These are phyloP conservation scores for Acheta domesticus DNA, from an alignment of 2,888 invertebrate species.

Conservation along the genomic window DNA sequence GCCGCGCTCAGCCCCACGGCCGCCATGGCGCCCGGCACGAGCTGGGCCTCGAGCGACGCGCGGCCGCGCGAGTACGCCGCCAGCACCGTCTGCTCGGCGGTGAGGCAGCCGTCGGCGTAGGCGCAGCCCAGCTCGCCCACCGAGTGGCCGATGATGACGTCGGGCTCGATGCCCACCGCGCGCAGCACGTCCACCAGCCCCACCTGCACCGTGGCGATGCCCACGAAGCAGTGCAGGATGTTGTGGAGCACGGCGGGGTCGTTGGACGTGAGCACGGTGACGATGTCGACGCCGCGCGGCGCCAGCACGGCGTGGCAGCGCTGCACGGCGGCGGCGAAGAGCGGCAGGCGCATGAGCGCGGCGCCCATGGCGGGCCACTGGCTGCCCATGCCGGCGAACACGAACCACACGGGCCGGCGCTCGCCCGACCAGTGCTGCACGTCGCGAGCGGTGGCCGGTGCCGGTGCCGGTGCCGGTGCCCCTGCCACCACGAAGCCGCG, in stretches of 20 bases:
- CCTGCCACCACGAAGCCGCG: conserved; percentile 53
- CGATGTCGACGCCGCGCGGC: conserved; percentile 63
- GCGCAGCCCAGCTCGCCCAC: conserved; percentile 61
- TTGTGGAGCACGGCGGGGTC: conserved; percentile 63
- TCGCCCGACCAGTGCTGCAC: conserved; percentile 59
- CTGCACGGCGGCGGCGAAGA: conserved; percentile 68
- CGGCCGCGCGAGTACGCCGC: conserved; percentile 64
- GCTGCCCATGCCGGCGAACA: conserved; percentile 89
- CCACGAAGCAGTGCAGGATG: conserved; percentile 68
- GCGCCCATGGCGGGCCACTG: conserved; percentile 85
- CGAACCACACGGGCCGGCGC: conserved; percentile 75
- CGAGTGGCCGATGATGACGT: conserved; percentile 70
- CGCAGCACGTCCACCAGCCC: background rate
- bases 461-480: background rate
- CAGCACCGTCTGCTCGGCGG: no score
- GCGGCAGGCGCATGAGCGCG: conserved; percentile 68
- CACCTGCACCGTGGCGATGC: conserved; percentile 55
- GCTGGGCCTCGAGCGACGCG: conserved; percentile 58
- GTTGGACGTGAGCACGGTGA: conserved; percentile 58
- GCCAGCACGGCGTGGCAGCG: conserved; percentile 61
- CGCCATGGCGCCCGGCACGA: conserved; percentile 78
- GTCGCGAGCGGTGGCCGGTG: background rate
- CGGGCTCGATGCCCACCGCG: conserved; percentile 58
- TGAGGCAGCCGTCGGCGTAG: conserved; percentile 56
- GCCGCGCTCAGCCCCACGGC: conserved; percentile 57